Percentiles rank a stretch among this genome's conserved stretches.
phyloP scores from a whole-genome alignment of 2,113 vertebrate species.

The Varanus komodoensis region DNA sequence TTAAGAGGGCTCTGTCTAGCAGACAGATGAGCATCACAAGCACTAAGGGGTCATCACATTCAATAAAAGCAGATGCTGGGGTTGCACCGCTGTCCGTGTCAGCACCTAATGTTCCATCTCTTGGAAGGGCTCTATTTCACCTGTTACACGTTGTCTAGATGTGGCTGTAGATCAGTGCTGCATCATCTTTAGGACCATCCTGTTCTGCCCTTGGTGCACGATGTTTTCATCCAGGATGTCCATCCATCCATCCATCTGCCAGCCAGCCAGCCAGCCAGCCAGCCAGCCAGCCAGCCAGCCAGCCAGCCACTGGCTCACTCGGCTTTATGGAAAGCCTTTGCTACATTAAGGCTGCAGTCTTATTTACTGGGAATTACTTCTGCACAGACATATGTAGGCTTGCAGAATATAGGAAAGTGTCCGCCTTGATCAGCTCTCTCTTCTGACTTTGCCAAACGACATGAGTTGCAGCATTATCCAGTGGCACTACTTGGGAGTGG shows the following conservation, averaged over 20 bases:
- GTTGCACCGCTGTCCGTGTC: neutral
- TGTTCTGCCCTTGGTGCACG: neutral
- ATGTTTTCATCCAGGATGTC: rapidly evolving
- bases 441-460: rapidly evolving
- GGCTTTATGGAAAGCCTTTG: neutral
- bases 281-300: too few relatives aligned
- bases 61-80: conserved; percentile 8
- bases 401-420: too few relatives aligned
- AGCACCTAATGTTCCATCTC: neutral
- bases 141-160: neutral
- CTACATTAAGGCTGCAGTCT: neutral
- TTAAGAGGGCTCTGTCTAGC: conserved; percentile 26
- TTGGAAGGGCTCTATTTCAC: neutral
- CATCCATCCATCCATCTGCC: neutral
- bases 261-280: neutral
- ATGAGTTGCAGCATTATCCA: rapidly evolving
- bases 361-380: too few relatives aligned
- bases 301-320: too few relatives aligned
- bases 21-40: neutral
- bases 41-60: neutral
- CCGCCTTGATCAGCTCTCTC: neutral
- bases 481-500: neutral
- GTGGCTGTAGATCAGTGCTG: neutral
- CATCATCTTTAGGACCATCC: neutral
- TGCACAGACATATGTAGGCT: too few relatives aligned